A percentile compares a stretch with the other conserved stretches of the same genome.
These are phyloP conservation scores for Petrolisthes cinctipes DNA, from an alignment of 2,888 invertebrate genomes.

Conservation along the genomic window DNA sequence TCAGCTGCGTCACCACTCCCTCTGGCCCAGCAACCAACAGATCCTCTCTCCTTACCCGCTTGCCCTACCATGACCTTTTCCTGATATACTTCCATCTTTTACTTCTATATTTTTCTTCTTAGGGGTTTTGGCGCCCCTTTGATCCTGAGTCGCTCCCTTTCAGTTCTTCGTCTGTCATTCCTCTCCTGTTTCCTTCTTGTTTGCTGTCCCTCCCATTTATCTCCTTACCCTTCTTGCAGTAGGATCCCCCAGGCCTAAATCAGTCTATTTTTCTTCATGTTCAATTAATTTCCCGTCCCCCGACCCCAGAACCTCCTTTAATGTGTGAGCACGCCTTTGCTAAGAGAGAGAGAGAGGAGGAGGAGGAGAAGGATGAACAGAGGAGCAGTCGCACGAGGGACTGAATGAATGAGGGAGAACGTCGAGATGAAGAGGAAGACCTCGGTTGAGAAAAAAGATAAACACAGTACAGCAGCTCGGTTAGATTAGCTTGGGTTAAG, in stretches of 20 bases:
- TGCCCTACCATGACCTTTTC: not conserved
- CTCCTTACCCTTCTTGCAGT: no score
- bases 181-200: no score
- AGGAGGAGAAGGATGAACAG: not conserved
- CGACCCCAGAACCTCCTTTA: not conserved
- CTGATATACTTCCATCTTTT: not conserved
- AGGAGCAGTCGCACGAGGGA: not conserved
- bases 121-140: no score
- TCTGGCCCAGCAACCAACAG: not conserved
- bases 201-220: no score
- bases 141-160: no score
- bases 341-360: constrained; percentile 15
- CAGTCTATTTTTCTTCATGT: no score
- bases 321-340: not conserved
- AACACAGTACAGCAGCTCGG: not conserved
- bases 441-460: not conserved
- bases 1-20: not conserved
- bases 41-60: not conserved
- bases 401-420: not conserved
- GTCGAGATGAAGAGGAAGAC: not conserved
- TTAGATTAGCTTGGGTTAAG: not conserved
- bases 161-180: no score
- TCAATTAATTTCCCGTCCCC: not conserved
- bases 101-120: not conserved
- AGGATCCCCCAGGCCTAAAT: no score